Percentiles rank a stretch among this genome's conserved stretches.
Conservation (phyloP, 2,797 vertebrate genomes). For the Spheniscus humboldti region DNA sequence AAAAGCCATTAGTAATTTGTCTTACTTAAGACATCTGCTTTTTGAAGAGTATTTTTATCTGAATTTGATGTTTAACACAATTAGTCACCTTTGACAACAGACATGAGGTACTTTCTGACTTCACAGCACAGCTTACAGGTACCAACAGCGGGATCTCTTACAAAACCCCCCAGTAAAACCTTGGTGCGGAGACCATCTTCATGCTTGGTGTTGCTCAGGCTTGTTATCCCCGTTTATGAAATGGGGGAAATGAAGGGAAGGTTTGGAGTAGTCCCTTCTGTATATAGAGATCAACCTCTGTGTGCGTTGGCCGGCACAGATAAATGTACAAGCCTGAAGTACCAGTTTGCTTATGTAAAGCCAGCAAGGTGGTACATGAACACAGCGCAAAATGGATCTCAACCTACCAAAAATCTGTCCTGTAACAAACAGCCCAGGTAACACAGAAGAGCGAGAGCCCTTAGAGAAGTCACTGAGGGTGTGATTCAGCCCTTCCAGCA, state of each 20-base stretch:
- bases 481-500: background rate
- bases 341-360: background rate
- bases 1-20: background rate
- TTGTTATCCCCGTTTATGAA: background rate
- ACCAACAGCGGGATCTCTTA: background rate
- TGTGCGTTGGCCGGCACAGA: background rate
- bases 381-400: background rate
- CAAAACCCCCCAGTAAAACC: background rate
- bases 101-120: background rate
- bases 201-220: background rate
- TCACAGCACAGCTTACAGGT: background rate
- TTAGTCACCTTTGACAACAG: background rate
- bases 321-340: background rate
- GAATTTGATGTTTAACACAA: background rate
- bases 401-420: background rate
- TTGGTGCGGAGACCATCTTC: background rate
- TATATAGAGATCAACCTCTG: background rate
- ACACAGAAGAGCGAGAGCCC: background rate
- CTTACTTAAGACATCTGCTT: background rate
- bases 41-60: background rate
- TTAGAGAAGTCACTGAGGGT: background rate
- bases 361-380: background rate
- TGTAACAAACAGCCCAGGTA: background rate
- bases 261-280: background rate
- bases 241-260: background rate